These are phyloP conservation scores for Serinus canaria DNA, from an alignment of 2,113 vertebrate species.

Conservation along the genomic window DNA sequence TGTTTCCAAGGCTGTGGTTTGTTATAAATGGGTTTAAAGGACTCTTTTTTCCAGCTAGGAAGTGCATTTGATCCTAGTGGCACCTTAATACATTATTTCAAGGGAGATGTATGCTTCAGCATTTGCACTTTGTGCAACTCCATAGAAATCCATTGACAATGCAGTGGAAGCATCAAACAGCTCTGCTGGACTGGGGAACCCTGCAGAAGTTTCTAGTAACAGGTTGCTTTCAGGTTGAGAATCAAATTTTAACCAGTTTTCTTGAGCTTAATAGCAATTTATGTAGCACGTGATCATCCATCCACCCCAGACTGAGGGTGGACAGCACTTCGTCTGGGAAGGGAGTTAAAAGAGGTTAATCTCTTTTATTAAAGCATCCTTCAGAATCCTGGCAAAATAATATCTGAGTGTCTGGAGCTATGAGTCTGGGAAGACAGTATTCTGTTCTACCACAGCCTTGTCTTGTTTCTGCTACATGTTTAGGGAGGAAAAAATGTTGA, in stretches of 20 bases:
- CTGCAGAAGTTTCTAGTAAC: neutral
- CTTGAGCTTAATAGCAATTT: neutral
- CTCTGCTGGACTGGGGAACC: neutral
- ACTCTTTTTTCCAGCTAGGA: neutral
- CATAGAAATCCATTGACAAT: neutral
- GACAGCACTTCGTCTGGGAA: neutral
- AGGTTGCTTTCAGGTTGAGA: neutral
- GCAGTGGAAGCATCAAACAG: neutral
- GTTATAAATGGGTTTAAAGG: neutral
- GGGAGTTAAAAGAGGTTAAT: neutral
- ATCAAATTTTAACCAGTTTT: neutral
- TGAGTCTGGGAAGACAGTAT: neutral
- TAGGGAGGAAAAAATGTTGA: neutral
- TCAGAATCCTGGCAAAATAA: neutral
- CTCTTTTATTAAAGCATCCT: neutral
- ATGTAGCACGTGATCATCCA: fast-evolving
- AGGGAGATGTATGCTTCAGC: neutral
- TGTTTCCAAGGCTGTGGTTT: neutral
- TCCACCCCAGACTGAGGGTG: neutral
- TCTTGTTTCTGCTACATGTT: neutral
- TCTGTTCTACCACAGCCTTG: neutral
- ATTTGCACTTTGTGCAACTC: neutral
- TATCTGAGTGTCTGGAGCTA: neutral
- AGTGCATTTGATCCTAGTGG: neutral
- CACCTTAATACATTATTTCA: neutral